phyloP scores from a whole-genome alignment of 1,140 invertebrate genomes.

The Drosophila pandora region DNA sequence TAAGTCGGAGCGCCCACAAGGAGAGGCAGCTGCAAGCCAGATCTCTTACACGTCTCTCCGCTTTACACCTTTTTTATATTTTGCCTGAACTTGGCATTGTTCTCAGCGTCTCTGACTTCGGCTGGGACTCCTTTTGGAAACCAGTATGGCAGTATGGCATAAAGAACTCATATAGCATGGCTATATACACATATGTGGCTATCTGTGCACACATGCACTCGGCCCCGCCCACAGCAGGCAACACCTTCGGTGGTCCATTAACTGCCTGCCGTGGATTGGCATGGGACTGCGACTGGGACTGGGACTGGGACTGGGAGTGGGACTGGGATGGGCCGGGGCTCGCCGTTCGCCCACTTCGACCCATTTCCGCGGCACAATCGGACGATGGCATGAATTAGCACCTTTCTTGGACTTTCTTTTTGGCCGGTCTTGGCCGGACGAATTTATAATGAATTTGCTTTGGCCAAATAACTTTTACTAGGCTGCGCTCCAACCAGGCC shows the following conservation, averaged over 20 bases:
- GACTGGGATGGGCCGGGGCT: constrained; percentile 2
- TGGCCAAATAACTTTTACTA: constrained; percentile 80
- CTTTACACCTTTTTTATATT: constrained; percentile 39
- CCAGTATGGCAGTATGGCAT: constrained; percentile 77
- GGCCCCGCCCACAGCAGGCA: constrained; percentile 56
- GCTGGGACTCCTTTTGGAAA: constrained; percentile 69
- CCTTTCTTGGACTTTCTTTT: constrained; percentile 80
- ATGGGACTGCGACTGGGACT: constrained; percentile 21
- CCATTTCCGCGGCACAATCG: constrained; percentile 62
- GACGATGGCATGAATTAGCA: constrained; percentile 71
- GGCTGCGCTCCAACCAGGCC: constrained; percentile 4
- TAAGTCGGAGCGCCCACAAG: constrained; percentile 42
- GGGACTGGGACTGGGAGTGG: neutral
- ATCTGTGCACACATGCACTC: constrained; percentile 45
- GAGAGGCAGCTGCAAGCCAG: constrained; percentile 60
- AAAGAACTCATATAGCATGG: constrained; percentile 49
- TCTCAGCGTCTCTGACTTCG: constrained; percentile 26
- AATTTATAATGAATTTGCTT: constrained; percentile 77
- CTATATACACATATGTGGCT: constrained; percentile 22
- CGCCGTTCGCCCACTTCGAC: constrained; percentile 51
- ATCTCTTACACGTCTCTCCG: constrained; percentile 44
- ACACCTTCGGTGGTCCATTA: constrained; percentile 72
- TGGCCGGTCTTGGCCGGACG: constrained; percentile 65
- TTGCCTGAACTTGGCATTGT: constrained; percentile 80
- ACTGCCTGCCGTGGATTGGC: constrained; percentile 50